Evolutionary conservation across 1,140 invertebrate genomes (phyloP).

Genomic region (Pseudachorutes palmiensis): DNA sequence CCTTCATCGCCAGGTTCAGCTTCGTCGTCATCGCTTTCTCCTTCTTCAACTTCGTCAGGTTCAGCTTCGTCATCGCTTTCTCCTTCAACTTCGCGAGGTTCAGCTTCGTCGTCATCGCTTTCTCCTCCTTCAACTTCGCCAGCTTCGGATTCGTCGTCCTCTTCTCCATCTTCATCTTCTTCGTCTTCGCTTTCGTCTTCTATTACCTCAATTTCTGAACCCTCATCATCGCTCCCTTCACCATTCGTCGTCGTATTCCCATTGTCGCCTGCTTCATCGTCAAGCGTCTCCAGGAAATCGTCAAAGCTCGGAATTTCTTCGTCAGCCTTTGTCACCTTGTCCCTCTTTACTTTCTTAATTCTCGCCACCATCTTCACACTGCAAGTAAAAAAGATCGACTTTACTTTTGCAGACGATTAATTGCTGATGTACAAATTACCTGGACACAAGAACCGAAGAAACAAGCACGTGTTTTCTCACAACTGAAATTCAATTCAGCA

Average conservation of each 20-base stretch:
- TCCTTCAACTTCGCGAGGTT: background rate
- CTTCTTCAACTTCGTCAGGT: conserved; percentile 10
- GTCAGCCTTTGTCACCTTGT: background rate
- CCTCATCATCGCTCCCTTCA: too few species aligned
- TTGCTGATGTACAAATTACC: background rate
- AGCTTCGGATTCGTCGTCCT: background rate
- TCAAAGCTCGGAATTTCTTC: conserved; percentile 24
- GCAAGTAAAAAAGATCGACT: background rate
- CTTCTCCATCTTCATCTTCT: conserved; percentile 3
- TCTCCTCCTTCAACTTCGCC: background rate
- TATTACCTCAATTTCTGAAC: background rate
- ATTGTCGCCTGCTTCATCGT: conserved; percentile 13
- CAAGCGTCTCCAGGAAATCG: conserved; percentile 25
- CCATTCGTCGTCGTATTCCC: too few species aligned
- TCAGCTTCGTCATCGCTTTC: conserved; percentile 10
- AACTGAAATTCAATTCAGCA: too few species aligned
- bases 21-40: conserved; percentile 16
- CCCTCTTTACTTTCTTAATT: conserved; percentile 7
- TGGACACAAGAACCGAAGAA: too few species aligned
- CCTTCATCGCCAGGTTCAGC: background rate
- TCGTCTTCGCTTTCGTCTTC: background rate
- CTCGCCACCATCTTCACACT: background rate
- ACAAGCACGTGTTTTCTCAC: too few species aligned
- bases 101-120: conserved; percentile 2
- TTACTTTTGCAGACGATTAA: background rate